phyloP scores from a whole-genome alignment of 2,113 vertebrate species.

The Regulus satrapa region DNA sequence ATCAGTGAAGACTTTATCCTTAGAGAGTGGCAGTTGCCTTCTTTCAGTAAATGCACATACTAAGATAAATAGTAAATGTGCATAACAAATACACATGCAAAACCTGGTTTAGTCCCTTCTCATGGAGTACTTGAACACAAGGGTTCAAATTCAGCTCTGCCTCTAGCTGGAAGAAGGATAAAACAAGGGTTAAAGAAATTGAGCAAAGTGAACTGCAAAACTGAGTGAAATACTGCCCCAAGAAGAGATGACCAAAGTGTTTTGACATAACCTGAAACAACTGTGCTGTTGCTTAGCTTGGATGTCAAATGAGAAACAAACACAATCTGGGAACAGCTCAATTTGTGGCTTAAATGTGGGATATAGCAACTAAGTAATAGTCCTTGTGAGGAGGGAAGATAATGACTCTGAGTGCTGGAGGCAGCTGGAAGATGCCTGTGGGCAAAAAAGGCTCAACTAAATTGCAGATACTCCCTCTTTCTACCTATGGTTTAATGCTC shows the following conservation, averaged over 20 bases:
- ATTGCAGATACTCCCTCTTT: background rate
- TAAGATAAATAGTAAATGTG: background rate
- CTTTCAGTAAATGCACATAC: background rate
- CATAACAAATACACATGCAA: background rate
- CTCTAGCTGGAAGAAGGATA: background rate
- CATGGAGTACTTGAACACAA: background rate
- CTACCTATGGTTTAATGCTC: background rate
- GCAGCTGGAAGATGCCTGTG: background rate
- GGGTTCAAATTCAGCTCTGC: background rate
- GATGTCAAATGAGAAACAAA: background rate
- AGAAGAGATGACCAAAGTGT: background rate
- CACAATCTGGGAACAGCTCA: background rate
- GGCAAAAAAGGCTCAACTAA: background rate
- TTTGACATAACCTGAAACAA: conserved; percentile 1
- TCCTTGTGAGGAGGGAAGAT: background rate
- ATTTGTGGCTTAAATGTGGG: background rate
- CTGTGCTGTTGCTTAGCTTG: background rate
- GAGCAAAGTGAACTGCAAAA: background rate
- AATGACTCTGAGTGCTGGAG: background rate
- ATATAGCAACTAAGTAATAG: background rate
- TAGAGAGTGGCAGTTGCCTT: background rate
- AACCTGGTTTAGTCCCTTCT: background rate
- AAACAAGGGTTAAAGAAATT: background rate
- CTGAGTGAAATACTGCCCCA: background rate
- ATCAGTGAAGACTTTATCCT: background rate